Percentiles rank a stretch among this genome's conserved stretches.
Conservation (phyloP, 2,888 invertebrate genomes). For the Oscheius onirici region DNA sequence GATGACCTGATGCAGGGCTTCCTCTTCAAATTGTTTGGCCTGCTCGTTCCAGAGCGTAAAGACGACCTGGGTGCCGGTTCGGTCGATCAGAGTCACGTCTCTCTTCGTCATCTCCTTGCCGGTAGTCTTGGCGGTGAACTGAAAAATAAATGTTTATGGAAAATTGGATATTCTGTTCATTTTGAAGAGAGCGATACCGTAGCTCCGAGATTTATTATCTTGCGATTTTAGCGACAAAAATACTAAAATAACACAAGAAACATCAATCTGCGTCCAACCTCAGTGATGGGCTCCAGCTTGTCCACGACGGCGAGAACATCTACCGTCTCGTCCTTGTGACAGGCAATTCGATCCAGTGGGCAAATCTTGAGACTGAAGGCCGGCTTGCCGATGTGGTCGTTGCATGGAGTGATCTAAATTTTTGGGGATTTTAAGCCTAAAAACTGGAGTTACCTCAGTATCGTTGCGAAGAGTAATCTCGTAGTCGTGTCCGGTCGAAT, state of each 20-base stretch:
- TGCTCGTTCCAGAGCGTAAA: constrained; percentile 89
- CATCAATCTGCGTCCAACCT: too few relatives aligned
- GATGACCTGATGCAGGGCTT: constrained; percentile 77
- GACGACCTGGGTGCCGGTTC: constrained; percentile 81
- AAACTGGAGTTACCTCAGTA: too few relatives aligned
- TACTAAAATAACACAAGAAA: too few relatives aligned
- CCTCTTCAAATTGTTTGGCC: constrained; percentile 78
- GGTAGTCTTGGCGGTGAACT: constrained; percentile 40
- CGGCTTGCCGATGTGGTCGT: constrained; percentile 35
- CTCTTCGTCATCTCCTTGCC: constrained; percentile 80
- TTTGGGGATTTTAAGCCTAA: too few relatives aligned
- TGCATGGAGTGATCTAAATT: constrained; percentile 30
- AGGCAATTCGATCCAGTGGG: constrained; percentile 40
- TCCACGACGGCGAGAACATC: constrained; percentile 67
- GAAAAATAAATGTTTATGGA: not conserved
- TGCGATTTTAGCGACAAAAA: not conserved
- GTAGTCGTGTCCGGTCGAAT: constrained; percentile 87
- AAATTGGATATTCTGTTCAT: too few relatives aligned
- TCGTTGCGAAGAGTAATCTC: constrained; percentile 89
- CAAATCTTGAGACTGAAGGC: constrained; percentile 37
- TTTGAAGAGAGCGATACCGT: too few relatives aligned
- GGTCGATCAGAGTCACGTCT: constrained; percentile 87
- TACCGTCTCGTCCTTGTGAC: constrained; percentile 49
- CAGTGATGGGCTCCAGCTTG: constrained; percentile 38
- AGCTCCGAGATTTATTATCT: not conserved